Evolutionary conservation across 2,797 vertebrate genomes (phyloP).

Genomic region (Sebastes minor): DNA sequence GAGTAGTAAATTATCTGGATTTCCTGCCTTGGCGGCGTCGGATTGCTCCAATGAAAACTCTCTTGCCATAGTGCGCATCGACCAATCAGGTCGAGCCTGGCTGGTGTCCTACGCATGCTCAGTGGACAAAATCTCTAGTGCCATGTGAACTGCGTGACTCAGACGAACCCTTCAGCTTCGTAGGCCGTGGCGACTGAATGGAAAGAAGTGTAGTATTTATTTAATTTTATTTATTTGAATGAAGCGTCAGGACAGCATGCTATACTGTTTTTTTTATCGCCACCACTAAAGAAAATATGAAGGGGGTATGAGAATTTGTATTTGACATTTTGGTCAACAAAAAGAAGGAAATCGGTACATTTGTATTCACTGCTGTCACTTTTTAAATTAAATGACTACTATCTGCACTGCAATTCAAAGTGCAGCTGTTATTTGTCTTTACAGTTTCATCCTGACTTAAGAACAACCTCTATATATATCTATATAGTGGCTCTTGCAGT

Average conservation of each 20-base stretch:
- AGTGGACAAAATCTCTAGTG: constrained; percentile 65
- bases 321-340: constrained; percentile 31
- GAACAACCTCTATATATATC: neutral
- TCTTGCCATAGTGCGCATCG: constrained; percentile 53
- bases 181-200: constrained; percentile 37
- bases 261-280: constrained; percentile 47
- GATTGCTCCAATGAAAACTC: constrained; percentile 41
- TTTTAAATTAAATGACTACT: constrained; percentile 60
- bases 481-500: neutral
- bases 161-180: constrained; percentile 45
- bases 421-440: constrained; percentile 40
- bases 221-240: constrained; percentile 29
- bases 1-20: constrained; percentile 5
- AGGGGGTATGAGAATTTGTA: constrained; percentile 17
- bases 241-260: constrained; percentile 21
- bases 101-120: constrained; percentile 36
- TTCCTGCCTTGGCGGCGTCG: constrained; percentile 16
- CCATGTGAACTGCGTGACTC: constrained; percentile 64
- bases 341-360: constrained; percentile 23
- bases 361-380: constrained; percentile 54
- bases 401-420: constrained; percentile 40
- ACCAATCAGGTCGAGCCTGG: constrained; percentile 47
- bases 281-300: constrained; percentile 4
- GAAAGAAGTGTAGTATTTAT: constrained; percentile 31
- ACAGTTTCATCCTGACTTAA: constrained; percentile 4